phyloP scores from a whole-genome alignment of 2,113 vertebrate genomes.

The Progne subis region DNA sequence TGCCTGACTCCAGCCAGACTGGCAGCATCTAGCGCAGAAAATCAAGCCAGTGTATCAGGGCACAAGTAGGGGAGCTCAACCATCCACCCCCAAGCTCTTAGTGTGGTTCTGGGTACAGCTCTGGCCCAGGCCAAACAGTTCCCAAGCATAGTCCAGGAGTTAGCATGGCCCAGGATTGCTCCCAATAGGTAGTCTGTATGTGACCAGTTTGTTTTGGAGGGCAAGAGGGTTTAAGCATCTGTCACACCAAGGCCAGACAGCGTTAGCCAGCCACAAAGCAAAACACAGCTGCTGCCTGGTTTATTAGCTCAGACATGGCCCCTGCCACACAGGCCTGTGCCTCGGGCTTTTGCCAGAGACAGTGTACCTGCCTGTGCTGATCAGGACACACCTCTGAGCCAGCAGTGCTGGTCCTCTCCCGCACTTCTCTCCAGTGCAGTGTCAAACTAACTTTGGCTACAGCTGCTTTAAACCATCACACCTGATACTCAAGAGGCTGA shows the following conservation, averaged over 20 bases:
- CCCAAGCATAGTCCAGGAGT: background rate
- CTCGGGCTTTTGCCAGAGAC: background rate
- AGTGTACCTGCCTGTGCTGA: background rate
- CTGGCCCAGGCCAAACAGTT: background rate
- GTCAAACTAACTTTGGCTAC: background rate
- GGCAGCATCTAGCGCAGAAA: background rate
- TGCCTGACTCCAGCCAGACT: background rate
- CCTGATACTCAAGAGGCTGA: background rate
- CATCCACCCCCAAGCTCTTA: background rate
- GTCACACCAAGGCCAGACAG: background rate
- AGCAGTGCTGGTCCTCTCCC: rapidly evolving
- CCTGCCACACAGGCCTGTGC: background rate
- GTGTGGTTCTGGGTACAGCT: background rate
- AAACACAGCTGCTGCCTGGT: background rate
- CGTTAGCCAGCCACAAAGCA: background rate
- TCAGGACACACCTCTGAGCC: background rate
- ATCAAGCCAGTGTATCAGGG: background rate
- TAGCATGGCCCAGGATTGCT: background rate
- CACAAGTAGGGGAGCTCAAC: background rate
- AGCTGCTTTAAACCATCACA: background rate
- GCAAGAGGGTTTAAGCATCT: background rate
- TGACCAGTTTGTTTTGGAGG: background rate
- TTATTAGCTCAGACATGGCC: background rate
- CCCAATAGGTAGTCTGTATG: background rate
- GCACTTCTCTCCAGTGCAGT: background rate